Evolutionary conservation across 1,140 invertebrate genomes (phyloP), one percentile per base, ranked within the genome.

Genomic region (Contarinia nasturtii): DNA sequence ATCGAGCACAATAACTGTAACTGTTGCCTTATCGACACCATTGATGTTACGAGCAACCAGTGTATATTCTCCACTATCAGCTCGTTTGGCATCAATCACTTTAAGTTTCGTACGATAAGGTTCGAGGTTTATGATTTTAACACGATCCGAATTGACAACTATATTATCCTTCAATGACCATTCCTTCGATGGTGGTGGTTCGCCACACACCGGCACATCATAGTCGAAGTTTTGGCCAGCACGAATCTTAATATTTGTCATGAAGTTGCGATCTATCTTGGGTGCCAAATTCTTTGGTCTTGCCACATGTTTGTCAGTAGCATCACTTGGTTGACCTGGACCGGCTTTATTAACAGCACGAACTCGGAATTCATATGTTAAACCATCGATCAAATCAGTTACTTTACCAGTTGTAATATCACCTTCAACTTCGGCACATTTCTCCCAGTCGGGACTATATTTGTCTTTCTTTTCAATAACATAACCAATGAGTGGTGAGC

Each of bases 381-480:
- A 84, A 12, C 92, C 92, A 69, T 93, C 86, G 48, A 86, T 82
- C 0, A 98, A 71, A 57, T 88, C 84, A 15, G 82, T 76, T 2
- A 97, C 86, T 58, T 77, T 83, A 4, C 82, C 86, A 44, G 71
- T 76, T 21, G 84, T 84, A 15, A 81, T 76, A 58, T 95, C 82
- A 44, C 85, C 87, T 41, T 80, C 77, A 50, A 89, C 74, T 55
- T 88, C 78, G 19, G 80, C 81, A 66, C 82, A 87, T 57, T 86
- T 82, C 59, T 90, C 84, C 88, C 90, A 87, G 46, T 80, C 80
- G 7, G 79, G 82, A 62, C 75, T 80, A 59, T 83, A 88, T 59
- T 90, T 86, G 57, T 94, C 90, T 54, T 87, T 83, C 71, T 96
- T 97, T 61, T 98, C 94, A 65, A 98, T 88, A 20, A 97, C 68